phyloP scores from a whole-genome alignment of 2,113 vertebrate genomes.

The Charadrius vociferus region DNA sequence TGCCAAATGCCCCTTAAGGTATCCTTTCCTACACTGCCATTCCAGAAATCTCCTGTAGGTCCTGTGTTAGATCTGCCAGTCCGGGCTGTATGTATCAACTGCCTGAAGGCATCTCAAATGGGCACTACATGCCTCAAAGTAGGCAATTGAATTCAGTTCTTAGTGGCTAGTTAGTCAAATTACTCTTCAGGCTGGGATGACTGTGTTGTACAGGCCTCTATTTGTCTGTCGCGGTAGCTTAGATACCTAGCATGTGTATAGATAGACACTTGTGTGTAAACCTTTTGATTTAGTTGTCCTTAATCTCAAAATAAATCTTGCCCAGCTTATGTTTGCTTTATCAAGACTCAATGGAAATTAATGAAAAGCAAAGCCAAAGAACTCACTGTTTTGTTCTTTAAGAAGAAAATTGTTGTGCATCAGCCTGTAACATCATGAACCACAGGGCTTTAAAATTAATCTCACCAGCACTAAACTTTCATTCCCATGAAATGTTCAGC shows the following conservation, averaged over 20 bases:
- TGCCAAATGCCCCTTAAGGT: background rate
- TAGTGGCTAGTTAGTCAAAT: background rate
- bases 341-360: conserved; percentile 22
- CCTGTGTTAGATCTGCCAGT: background rate
- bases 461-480: conserved; percentile 26
- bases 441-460: conserved; percentile 31
- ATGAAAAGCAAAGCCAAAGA: conserved; percentile 23
- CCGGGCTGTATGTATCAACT: background rate
- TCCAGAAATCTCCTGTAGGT: background rate
- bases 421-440: conserved; percentile 34
- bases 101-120: background rate
- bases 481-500: background rate
- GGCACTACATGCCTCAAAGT: background rate
- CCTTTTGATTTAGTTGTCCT: background rate
- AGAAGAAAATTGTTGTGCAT: conserved; percentile 48
- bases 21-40: background rate
- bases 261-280: background rate
- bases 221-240: background rate
- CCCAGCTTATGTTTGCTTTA: conserved; percentile 3
- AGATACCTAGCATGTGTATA: background rate
- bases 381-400: conserved; percentile 28
- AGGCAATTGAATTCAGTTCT: background rate
- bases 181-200: background rate
- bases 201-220: background rate
- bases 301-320: conserved; percentile 28